Conservation (phyloP, 2,797 vertebrate species). For the Peromyscus eremicus region DNA sequence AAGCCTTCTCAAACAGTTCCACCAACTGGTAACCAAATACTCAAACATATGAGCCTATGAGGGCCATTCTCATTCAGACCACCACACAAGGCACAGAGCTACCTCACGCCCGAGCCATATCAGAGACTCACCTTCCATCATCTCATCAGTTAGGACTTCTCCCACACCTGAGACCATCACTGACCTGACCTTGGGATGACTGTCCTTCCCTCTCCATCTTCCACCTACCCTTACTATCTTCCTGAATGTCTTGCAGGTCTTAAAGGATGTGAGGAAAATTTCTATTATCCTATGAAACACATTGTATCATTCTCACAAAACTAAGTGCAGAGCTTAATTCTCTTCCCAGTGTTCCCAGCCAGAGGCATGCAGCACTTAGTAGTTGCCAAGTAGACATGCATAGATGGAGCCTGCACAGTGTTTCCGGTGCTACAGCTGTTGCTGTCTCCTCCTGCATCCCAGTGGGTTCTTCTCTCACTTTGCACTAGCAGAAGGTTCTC, state of each 20-base stretch:
- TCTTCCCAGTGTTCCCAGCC: slow-evolving; percentile 31
- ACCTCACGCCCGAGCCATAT: neutral
- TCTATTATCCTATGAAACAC: slow-evolving; percentile 4
- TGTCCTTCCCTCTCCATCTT: neutral
- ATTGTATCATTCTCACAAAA: neutral
- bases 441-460: neutral
- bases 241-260: neutral
- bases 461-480: neutral
- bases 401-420: slow-evolving; percentile 66
- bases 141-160: neutral
- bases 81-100: neutral
- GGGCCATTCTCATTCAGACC: neutral
- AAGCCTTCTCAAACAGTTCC: neutral
- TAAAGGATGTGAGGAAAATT: neutral
- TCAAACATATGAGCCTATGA: neutral
- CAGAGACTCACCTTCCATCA: neutral
- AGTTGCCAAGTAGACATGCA: slow-evolving; percentile 66
- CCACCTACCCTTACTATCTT: neutral
- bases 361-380: neutral
- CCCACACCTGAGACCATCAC: neutral
- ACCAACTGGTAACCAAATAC: neutral
- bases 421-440: slow-evolving; percentile 55
- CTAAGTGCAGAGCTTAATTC: slow-evolving; percentile 11
- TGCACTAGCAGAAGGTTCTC: neutral
- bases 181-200: neutral